Base-by-base conservation (phyloP, 2,888 invertebrate species). In the Eustalomyia histrio region DNA sequence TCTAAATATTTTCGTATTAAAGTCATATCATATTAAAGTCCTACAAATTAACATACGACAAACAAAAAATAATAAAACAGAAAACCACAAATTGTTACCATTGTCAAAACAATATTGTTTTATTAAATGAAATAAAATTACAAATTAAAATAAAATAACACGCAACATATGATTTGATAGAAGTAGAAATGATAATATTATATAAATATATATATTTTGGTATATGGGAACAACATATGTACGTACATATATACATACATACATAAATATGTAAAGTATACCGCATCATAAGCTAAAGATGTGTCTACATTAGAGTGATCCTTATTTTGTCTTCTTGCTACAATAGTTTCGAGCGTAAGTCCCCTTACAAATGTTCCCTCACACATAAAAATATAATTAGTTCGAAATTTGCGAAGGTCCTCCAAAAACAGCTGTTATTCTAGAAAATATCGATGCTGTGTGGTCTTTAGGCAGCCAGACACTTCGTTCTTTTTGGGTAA, bases 111-210 rank as follows among this genome's bases (percentile, higher is more conserved):
- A 33, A 52, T 33, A 1, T 29, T 29, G 5, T 64, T 50, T 29
- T 50, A 21, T 71, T 52, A 58, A 57, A 64, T 53, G 43, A 17
- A 52, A 52, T 74, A 24, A 60, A 63, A 58, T 69, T 69, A 52
- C 39, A 76, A 71, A 47, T 76, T 52, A 58, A 71, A 72, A 61
- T 43, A 39, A 65, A 71, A 61, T 47, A 55, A 65, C 65, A 72
- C 61, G 71, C 71, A 72, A 72, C 71, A 72, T 78, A 60, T 78
- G 71, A 60, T 60, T 71, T 71, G 64, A 69, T 63, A 47, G n/a
- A n/a, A n/a, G n/a, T 47, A 17, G 43, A 67, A 67, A 67, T 43
- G 16, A 43, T n/a, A 39, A 53, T 16, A 39, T 39, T 17, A 24
- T 12, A 24, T 33, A 52, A 10, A 52, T 33, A 58, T 21, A 24